phyloP scores from a whole-genome alignment of 1,140 invertebrate genomes.

The Platyscapa corneri region DNA sequence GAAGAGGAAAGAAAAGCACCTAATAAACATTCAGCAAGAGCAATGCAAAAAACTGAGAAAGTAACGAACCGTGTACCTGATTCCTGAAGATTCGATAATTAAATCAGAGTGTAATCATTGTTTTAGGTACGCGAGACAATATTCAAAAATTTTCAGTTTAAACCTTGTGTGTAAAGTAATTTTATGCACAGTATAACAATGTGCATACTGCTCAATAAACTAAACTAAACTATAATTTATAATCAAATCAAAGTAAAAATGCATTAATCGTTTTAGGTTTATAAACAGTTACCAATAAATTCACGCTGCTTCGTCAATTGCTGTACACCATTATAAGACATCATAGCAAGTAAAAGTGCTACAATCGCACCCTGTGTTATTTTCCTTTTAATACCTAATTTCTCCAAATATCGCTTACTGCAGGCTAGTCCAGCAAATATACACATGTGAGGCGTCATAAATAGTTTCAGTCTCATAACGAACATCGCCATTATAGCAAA shows the following conservation, averaged over 20 bases:
- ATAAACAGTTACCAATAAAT: conserved; percentile 61
- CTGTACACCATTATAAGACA: conserved; percentile 68
- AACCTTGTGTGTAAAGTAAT: too few species aligned
- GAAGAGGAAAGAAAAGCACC: too few species aligned
- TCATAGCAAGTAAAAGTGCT: conserved; percentile 62
- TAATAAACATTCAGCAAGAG: too few species aligned
- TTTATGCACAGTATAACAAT: too few species aligned
- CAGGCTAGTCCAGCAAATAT: conserved; percentile 80
- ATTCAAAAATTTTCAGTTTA: too few species aligned
- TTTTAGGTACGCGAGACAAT: too few species aligned
- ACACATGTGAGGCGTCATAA: conserved; percentile 88
- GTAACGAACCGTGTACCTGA: too few species aligned
- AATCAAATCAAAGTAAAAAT: not conserved
- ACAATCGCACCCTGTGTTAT: conserved; percentile 57
- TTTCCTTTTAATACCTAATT: conserved; percentile 66
- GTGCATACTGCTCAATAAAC: too few species aligned
- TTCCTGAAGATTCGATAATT: too few species aligned
- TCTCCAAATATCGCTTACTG: conserved; percentile 68
- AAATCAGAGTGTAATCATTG: too few species aligned
- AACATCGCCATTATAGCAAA: conserved; percentile 85
- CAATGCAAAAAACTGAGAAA: too few species aligned
- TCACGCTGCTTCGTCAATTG: conserved; percentile 63
- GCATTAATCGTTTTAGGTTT: not conserved
- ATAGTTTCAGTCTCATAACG: conserved; percentile 89
- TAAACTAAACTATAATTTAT: not conserved